Conservation (phyloP, 1,140 invertebrate species). For the Contarinia nasturtii region DNA sequence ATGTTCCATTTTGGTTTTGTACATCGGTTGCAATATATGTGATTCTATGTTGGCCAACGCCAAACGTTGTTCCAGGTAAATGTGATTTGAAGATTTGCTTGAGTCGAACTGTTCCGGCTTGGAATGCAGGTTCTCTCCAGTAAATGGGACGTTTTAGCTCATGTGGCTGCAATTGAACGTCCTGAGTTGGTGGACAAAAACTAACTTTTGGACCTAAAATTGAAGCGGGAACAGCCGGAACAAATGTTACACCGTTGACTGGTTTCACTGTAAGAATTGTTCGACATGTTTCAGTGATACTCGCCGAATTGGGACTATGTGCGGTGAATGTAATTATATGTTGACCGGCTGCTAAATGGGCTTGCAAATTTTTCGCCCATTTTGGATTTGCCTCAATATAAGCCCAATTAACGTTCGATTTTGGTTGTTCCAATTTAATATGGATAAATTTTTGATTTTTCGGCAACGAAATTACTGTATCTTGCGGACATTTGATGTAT, state of each 20-base stretch:
- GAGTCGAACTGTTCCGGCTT: conserved; percentile 37
- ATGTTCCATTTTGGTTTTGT: conserved; percentile 36
- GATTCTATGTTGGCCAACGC: conserved; percentile 35
- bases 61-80: conserved; percentile 37
- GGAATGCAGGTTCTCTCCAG: conserved; percentile 48
- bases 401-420: conserved; percentile 44
- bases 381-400: conserved; percentile 37
- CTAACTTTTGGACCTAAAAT: conserved; percentile 29
- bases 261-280: conserved; percentile 37
- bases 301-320: conserved; percentile 28
- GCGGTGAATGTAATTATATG: conserved; percentile 39
- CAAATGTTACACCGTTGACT: neutral
- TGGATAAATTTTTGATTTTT: conserved; percentile 28
- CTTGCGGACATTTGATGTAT: conserved; percentile 42
- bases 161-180: conserved; percentile 31
- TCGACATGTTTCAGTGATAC: conserved; percentile 34
- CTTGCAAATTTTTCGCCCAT: conserved; percentile 43
- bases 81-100: conserved; percentile 15
- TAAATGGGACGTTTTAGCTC: conserved; percentile 32
- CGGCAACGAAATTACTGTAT: conserved; percentile 34
- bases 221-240: conserved; percentile 21
- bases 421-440: conserved; percentile 39
- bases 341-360: conserved; percentile 33
- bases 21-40: conserved; percentile 41
- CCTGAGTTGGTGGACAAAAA: conserved; percentile 42